Conservation (phyloP, 2,113 vertebrate species). For the Xiphophorus maculatus region DNA sequence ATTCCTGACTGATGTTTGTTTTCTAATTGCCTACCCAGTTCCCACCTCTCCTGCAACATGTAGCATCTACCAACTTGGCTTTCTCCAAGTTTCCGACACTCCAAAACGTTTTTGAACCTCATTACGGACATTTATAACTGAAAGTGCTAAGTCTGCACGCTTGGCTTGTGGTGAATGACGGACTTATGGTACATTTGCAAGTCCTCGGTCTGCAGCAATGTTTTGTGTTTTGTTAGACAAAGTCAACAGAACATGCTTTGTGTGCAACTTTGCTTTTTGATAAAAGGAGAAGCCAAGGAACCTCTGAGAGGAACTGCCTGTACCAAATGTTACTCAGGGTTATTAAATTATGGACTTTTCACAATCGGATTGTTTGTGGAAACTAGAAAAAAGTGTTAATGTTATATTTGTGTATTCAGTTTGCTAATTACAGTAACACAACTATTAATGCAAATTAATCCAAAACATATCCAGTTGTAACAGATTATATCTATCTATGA, state of each 20-base stretch:
- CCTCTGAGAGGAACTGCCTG: not conserved
- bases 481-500: not conserved
- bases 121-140: not conserved
- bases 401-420: slow-evolving; percentile 5
- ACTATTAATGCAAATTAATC: too few relatives aligned
- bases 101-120: not conserved
- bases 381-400: not conserved
- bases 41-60: not conserved
- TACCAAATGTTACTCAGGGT: slow-evolving; percentile 38
- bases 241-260: slow-evolving; percentile 1
- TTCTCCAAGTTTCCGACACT: not conserved
- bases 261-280: not conserved
- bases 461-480: not conserved
- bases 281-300: not conserved
- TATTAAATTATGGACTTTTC: not conserved
- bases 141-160: not conserved
- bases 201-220: not conserved
- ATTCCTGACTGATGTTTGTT: not conserved
- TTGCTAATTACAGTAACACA: not conserved
- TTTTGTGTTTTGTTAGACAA: not conserved
- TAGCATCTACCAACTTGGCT: slow-evolving; percentile 11
- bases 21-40: not conserved
- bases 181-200: not conserved
- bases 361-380: not conserved
- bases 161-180: slow-evolving; percentile 2